Evolutionary conservation across 2,113 vertebrate genomes (phyloP).

Genomic region (Eretmochelys imbricata): DNA sequence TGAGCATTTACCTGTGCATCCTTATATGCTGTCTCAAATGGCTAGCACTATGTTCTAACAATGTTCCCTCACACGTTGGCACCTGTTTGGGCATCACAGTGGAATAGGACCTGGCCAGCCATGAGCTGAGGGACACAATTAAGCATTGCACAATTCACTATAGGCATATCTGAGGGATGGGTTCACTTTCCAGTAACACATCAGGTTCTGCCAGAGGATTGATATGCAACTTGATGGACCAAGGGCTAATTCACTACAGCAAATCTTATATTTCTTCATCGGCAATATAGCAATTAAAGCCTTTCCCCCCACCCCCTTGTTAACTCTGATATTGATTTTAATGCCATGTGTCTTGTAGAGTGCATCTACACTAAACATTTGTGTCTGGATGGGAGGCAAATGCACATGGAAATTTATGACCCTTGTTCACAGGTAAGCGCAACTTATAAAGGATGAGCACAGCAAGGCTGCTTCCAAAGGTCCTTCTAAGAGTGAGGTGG

Average conservation of each 20-base stretch:
- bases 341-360: slow-evolving; percentile 71
- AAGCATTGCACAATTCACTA: neutral
- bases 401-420: slow-evolving; percentile 88
- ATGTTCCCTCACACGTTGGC: fast-evolving
- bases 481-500: neutral
- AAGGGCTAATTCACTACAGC: neutral
- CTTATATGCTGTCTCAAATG: neutral
- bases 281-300: neutral
- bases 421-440: slow-evolving; percentile 87
- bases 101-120: neutral
- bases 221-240: neutral
- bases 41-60: neutral
- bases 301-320: neutral
- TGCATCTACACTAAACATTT: slow-evolving; percentile 88
- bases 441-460: neutral
- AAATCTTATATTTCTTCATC: neutral
- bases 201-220: neutral
- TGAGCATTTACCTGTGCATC: neutral
- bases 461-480: neutral
- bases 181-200: fast-evolving
- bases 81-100: fast-evolving
- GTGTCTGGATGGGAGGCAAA: slow-evolving; percentile 84
- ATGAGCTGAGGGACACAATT: neutral
- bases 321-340: neutral
- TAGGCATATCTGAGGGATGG: neutral